Evolutionary conservation across 2,888 invertebrate species (phyloP).

Genomic region (Volucella inflata): DNA sequence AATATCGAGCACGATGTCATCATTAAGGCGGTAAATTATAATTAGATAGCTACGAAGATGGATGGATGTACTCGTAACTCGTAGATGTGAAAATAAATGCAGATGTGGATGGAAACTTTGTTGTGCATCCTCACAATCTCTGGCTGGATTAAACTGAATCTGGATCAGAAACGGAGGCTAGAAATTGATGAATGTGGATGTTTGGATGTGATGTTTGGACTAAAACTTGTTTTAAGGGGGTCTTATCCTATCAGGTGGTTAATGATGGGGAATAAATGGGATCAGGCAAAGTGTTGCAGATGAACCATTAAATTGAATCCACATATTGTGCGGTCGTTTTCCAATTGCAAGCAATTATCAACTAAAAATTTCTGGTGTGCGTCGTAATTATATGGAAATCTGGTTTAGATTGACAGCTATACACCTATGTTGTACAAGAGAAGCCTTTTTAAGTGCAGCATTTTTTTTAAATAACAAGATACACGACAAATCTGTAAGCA

Average conservation of each 20-base stretch:
- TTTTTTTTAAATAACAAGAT: too few species aligned
- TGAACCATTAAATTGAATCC: constrained; percentile 5
- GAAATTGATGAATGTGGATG: background rate
- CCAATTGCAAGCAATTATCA: background rate
- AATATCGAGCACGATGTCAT: constrained; percentile 2
- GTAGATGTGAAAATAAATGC: background rate
- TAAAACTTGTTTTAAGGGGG: constrained; percentile 3
- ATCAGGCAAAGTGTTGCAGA: constrained; percentile 12
- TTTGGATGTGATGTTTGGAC: background rate
- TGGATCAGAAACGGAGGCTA: background rate
- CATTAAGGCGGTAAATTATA: constrained; percentile 35
- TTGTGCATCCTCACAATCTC: background rate
- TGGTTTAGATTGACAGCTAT: too few species aligned
- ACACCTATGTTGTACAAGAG: too few species aligned
- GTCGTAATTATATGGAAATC: constrained; percentile 5
- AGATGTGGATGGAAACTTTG: background rate
- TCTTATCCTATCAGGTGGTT: background rate
- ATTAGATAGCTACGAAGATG: background rate
- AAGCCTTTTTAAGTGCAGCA: too few species aligned
- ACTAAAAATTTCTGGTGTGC: background rate
- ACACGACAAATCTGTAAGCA: too few species aligned
- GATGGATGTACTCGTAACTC: background rate
- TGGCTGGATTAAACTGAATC: background rate
- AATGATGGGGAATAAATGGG: constrained; percentile 1
- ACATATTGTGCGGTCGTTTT: background rate